Conservation (phyloP, 2,888 invertebrate species). For the Cantharis lateralis region DNA sequence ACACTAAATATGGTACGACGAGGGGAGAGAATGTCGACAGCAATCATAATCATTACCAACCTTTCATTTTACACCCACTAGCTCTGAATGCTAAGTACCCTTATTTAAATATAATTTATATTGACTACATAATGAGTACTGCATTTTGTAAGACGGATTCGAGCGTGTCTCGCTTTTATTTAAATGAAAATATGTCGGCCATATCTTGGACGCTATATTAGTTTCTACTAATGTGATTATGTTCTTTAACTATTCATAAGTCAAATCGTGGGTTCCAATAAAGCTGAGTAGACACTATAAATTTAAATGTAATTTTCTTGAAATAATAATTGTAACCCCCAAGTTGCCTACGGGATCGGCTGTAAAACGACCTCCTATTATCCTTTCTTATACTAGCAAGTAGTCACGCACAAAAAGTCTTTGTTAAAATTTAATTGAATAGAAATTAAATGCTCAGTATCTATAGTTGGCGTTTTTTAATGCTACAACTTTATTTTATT, state of each 20-base stretch:
- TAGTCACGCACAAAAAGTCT: conserved; percentile 18
- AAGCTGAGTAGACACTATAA: conserved; percentile 24
- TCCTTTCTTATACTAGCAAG: conserved; percentile 17
- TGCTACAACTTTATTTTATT: not conserved
- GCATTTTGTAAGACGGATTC: conserved; percentile 3
- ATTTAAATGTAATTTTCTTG: conserved; percentile 31
- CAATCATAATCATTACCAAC: conserved; percentile 19
- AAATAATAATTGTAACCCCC: conserved; percentile 30
- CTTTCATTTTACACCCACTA: conserved; percentile 23
- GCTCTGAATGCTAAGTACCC: conserved; percentile 13
- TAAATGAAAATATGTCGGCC: not conserved
- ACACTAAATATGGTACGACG: conserved; percentile 14
- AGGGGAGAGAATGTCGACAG: conserved; percentile 1
- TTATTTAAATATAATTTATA: conserved; percentile 20
- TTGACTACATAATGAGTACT: not conserved
- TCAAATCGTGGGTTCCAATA: conserved; percentile 23
- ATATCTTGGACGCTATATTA: not conserved
- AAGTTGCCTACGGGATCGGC: conserved; percentile 14
- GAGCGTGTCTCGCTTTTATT: not conserved
- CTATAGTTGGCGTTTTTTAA: not conserved
- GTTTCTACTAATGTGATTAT: conserved; percentile 17
- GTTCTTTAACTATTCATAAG: conserved; percentile 28
- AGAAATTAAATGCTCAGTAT: not conserved
- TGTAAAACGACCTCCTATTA: conserved; percentile 29
- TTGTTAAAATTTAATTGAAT: not conserved